Percentiles rank a stretch among this genome's conserved stretches.
Evolutionary conservation across 35 echinoderm and acorn worm genomes (phyloP).

Genomic region (Apostichopus californicus): DNA sequence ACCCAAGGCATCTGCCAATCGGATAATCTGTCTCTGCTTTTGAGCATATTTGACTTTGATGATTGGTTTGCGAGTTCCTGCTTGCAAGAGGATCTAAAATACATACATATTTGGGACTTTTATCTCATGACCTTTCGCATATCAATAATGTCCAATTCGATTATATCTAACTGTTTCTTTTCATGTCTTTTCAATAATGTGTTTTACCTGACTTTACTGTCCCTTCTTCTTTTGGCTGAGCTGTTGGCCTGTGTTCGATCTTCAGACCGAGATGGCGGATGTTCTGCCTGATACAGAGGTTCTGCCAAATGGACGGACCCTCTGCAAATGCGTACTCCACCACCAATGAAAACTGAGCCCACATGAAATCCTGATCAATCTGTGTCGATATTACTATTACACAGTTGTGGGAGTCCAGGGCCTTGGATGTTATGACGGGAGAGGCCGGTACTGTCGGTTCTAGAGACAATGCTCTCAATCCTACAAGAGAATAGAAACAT

Average conservation of each 20-base stretch:
- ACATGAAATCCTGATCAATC: constrained; percentile 72
- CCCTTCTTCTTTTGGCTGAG: neutral
- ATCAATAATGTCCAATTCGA: no score
- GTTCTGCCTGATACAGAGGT: constrained; percentile 75
- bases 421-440: constrained; percentile 23
- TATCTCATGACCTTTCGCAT: no score
- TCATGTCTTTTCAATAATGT: no score
- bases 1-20: no score
- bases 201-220: neutral
- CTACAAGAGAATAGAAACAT: neutral
- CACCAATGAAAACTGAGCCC: constrained; percentile 85
- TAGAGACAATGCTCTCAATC: constrained; percentile 34
- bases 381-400: constrained; percentile 50
- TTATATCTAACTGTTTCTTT: no score
- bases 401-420: constrained; percentile 72
- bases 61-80: no score
- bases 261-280: constrained; percentile 65
- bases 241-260: constrained; percentile 25
- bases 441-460: constrained; percentile 18
- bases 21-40: no score
- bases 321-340: constrained; percentile 54
- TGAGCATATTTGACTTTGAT: no score
- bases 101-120: no score
- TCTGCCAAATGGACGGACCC: constrained; percentile 57
- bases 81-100: no score